Percentiles rank a stretch among this genome's conserved stretches.
These are phyloP conservation scores for Amphiura filiformis DNA, from an alignment of 35 echinoderm and acorn worm species.

Conservation along the genomic window DNA sequence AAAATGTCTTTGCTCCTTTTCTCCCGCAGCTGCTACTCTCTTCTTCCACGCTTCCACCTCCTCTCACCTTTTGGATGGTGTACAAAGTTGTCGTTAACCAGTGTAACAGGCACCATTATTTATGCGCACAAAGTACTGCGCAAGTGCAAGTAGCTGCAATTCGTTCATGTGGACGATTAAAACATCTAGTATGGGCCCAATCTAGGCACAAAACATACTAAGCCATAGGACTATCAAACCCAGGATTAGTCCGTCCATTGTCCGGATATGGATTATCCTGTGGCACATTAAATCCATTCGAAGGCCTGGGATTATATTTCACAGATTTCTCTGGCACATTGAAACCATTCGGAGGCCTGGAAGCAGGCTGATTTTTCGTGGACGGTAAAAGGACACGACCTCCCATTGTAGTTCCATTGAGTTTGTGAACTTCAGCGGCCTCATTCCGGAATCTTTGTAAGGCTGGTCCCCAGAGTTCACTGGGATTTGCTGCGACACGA, in stretches of 20 bases:
- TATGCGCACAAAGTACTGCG: too few species aligned
- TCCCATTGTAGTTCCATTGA: slow-evolving; percentile 78
- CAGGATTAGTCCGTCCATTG: not conserved
- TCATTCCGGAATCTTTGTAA: slow-evolving; percentile 60
- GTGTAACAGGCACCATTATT: too few species aligned
- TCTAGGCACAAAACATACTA: too few species aligned
- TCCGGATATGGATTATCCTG: not conserved
- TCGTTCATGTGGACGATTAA: too few species aligned
- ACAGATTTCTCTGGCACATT: not conserved
- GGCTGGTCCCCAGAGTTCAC: slow-evolving; percentile 82
- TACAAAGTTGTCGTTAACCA: too few species aligned
- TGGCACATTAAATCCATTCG: not conserved
- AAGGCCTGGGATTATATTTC: not conserved
- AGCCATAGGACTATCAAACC: not conserved
- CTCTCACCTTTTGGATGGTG: too few species aligned
- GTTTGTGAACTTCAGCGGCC: slow-evolving; percentile 60
- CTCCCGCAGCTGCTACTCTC: too few species aligned
- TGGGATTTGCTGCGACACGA: slow-evolving; percentile 38
- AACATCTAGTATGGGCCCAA: too few species aligned
- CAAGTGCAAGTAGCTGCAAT: too few species aligned
- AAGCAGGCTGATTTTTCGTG: not conserved
- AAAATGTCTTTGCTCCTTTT: too few species aligned
- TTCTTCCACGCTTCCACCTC: too few species aligned
- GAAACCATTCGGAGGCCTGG: not conserved
- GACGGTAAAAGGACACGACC: slow-evolving; percentile 12